These are phyloP conservation scores for Habropoda laboriosa DNA, from an alignment of 1,140 invertebrate genomes.

Conservation along the genomic window DNA sequence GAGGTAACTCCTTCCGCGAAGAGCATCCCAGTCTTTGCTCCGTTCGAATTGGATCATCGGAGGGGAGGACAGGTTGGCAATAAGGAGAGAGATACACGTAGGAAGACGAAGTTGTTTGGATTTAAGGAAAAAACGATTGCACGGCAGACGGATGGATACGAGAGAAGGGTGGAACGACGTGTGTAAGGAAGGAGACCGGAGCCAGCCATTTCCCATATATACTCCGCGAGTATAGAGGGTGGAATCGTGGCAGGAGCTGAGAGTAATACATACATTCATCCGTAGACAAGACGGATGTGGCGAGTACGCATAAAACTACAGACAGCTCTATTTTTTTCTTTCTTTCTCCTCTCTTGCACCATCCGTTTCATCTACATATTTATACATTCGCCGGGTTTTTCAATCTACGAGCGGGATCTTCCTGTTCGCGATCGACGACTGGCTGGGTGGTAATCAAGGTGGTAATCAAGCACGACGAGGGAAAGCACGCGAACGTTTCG, in stretches of 20 bases:
- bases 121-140: conserved; percentile 47
- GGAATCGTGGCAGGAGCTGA: background rate
- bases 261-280: conserved; percentile 44
- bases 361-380: background rate
- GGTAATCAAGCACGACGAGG: conserved; percentile 8
- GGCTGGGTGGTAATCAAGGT: background rate
- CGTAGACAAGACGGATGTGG: conserved; percentile 45
- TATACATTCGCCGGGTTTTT: background rate
- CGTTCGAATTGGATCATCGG: background rate
- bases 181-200: background rate
- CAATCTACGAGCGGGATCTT: background rate
- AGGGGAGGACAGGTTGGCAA: background rate
- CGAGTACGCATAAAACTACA: conserved; percentile 27
- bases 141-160: conserved; percentile 33
- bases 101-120: background rate
- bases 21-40: background rate
- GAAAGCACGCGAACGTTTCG: background rate
- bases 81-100: background rate
- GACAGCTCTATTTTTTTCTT: conserved; percentile 14
- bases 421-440: background rate
- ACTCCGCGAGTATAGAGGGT: no score
- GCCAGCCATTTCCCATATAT: conserved; percentile 1
- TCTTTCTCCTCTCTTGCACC: no score
- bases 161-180: background rate
- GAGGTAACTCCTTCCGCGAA: background rate